Evolutionary conservation across 1,140 invertebrate genomes (phyloP).

Genomic region (Neomicropteryx cornuta): DNA sequence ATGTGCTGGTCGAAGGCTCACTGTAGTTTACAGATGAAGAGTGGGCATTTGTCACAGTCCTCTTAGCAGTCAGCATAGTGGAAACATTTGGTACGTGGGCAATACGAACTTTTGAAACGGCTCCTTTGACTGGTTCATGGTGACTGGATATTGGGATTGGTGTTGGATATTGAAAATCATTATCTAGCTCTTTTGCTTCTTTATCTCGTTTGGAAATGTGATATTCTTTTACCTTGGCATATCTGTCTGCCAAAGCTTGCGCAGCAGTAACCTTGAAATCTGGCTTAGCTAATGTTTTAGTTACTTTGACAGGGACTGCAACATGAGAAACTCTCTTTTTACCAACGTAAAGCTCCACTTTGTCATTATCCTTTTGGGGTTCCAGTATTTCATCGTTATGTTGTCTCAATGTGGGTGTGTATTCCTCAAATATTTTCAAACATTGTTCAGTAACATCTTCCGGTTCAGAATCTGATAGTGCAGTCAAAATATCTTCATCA

Average conservation of each 20-base stretch:
- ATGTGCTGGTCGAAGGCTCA: slow-evolving; percentile 39
- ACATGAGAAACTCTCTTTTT: slow-evolving; percentile 37
- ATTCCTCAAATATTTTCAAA: slow-evolving; percentile 40
- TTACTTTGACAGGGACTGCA: too few species aligned
- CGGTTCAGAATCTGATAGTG: slow-evolving; percentile 35
- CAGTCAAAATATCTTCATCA: slow-evolving; percentile 20
- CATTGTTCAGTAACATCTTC: slow-evolving; percentile 34
- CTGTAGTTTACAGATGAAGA: slow-evolving; percentile 11
- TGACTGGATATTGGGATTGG: too few species aligned
- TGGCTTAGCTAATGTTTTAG: slow-evolving; percentile 26
- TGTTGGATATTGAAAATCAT: too few species aligned
- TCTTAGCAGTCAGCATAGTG: slow-evolving; percentile 34
- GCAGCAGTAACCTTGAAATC: slow-evolving; percentile 34
- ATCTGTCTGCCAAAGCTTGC: slow-evolving; percentile 31
- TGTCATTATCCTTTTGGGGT: too few species aligned
- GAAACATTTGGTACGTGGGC: slow-evolving; percentile 40
- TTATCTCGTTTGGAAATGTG: slow-evolving; percentile 31
- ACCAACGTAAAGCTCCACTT: too few species aligned
- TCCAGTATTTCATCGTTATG: too few species aligned
- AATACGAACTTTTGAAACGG: slow-evolving; percentile 36
- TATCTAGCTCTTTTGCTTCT: too few species aligned
- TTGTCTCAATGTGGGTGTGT: slow-evolving; percentile 27
- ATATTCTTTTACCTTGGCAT: slow-evolving; percentile 34
- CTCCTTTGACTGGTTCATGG: too few species aligned
- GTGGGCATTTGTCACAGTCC: slow-evolving; percentile 18